These are phyloP conservation scores for Leptopilina myrica DNA, from an alignment of 2,888 invertebrate species.

Conservation along the genomic window DNA sequence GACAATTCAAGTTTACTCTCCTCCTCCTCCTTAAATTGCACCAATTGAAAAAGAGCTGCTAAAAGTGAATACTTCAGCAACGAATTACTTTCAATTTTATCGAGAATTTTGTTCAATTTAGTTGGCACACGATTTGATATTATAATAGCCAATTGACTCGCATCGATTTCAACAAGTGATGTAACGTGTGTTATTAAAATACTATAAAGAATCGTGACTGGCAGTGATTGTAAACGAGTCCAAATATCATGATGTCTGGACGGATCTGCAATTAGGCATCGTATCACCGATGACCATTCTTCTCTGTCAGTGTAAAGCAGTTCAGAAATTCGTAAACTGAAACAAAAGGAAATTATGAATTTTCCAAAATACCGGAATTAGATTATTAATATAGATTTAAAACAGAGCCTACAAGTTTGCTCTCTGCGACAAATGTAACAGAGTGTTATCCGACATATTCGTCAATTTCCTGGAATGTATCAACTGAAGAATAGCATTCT, in stretches of 20 bases:
- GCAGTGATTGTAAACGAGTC: constrained; percentile 69
- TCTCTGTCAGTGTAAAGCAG: constrained; percentile 71
- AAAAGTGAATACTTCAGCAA: constrained; percentile 66
- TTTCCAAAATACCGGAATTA: neutral
- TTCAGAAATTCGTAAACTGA: constrained; percentile 71
- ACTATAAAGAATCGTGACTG: constrained; percentile 62
- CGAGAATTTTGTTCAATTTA: constrained; percentile 69
- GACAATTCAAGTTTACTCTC: constrained; percentile 68
- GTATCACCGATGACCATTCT: constrained; percentile 73
- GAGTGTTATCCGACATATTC: constrained; percentile 69
- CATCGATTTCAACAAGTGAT: constrained; percentile 66
- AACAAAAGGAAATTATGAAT: constrained; percentile 49
- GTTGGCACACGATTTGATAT: constrained; percentile 69
- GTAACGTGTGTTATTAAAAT: constrained; percentile 63
- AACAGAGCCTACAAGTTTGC: constrained; percentile 71
- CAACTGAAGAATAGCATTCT: constrained; percentile 70
- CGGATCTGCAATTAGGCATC: constrained; percentile 69
- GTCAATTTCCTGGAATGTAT: constrained; percentile 69
- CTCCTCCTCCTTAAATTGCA: constrained; percentile 67
- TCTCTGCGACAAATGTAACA: constrained; percentile 69
- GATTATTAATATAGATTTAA: neutral
- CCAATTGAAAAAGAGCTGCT: constrained; percentile 65
- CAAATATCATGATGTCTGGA: constrained; percentile 70
- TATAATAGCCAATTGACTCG: constrained; percentile 64
- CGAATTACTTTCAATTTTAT: constrained; percentile 67